A percentile compares a stretch with the other conserved stretches of the same genome.
Evolutionary conservation across 2,888 invertebrate species (phyloP).

Genomic region (Drymonia ruficornis): DNA sequence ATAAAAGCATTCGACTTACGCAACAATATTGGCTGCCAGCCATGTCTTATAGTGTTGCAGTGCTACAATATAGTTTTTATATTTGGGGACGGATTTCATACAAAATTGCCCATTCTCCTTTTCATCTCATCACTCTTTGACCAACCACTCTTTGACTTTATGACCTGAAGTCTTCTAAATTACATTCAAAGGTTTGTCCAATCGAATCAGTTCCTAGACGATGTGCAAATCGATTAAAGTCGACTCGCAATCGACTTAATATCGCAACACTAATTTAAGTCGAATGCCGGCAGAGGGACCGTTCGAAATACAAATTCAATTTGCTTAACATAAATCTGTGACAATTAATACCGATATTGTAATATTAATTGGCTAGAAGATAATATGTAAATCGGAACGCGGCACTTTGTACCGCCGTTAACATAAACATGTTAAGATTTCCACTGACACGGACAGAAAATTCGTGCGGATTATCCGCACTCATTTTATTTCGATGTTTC

Average conservation of each 20-base stretch:
- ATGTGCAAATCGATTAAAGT: background rate
- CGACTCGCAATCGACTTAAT: background rate
- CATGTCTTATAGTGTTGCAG: too few species aligned
- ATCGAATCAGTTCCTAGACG: slow-evolving; percentile 5
- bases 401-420: slow-evolving; percentile 48
- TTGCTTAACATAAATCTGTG: slow-evolving; percentile 43
- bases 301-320: slow-evolving; percentile 44
- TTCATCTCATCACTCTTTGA: too few species aligned
- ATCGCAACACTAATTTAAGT: slow-evolving; percentile 3
- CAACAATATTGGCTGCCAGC: too few species aligned
- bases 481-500: too few species aligned
- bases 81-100: too few species aligned
- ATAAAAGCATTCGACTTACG: too few species aligned
- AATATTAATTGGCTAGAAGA: slow-evolving; percentile 69
- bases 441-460: too few species aligned
- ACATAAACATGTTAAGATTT: slow-evolving; percentile 34
- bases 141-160: too few species aligned
- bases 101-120: too few species aligned
- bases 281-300: slow-evolving; percentile 17
- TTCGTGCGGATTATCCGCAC: too few species aligned
- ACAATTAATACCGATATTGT: slow-evolving; percentile 69
- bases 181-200: background rate
- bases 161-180: too few species aligned
- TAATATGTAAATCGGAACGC: slow-evolving; percentile 67
- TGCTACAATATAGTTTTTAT: too few species aligned